A percentile compares a stretch with the other conserved stretches of the same genome.
Evolutionary conservation across 2,888 invertebrate species (phyloP).

Genomic region (Eupithecia inturbata): DNA sequence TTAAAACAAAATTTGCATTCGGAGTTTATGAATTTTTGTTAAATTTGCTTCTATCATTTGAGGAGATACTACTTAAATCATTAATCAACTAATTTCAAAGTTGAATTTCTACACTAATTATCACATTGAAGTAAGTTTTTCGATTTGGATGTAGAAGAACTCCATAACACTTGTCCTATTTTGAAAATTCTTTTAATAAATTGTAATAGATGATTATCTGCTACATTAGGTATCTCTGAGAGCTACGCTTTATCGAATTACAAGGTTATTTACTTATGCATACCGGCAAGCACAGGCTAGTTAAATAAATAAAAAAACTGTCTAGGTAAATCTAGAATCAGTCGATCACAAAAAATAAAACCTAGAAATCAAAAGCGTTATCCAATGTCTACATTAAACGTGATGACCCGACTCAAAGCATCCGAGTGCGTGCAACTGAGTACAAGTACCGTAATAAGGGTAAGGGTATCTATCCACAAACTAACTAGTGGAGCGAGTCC

Average conservation of each 20-base stretch:
- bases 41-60: not conserved
- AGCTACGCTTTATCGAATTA: not conserved
- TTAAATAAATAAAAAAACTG: not conserved
- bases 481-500: too few relatives aligned
- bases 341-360: not conserved
- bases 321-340: not conserved
- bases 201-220: not conserved
- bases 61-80: not conserved
- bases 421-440: not conserved
- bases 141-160: not conserved
- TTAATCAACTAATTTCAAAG: not conserved
- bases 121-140: not conserved
- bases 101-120: not conserved
- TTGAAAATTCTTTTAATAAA: too few relatives aligned
- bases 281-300: not conserved
- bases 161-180: too few relatives aligned
- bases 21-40: not conserved
- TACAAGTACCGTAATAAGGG: not conserved
- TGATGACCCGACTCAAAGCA: not conserved
- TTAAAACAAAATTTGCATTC: too few relatives aligned
- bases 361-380: not conserved
- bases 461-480: not conserved
- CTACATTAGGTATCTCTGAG: not conserved
- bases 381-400: not conserved
- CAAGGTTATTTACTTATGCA: not conserved